Base-by-base conservation (phyloP, 2,888 invertebrate genomes). In the Rotaria magnacalcarata region DNA sequence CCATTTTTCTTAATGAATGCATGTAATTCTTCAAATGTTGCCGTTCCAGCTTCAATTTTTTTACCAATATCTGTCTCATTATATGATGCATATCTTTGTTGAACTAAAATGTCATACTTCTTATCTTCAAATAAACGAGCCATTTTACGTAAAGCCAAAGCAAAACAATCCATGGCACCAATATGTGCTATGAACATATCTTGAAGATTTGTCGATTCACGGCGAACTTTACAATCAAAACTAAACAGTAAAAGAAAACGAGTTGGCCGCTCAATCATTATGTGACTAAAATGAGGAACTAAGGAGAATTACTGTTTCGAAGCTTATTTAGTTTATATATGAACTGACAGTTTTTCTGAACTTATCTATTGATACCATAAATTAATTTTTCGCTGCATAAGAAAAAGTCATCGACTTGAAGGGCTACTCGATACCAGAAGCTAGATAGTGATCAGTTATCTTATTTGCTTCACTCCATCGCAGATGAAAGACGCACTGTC, bases 131-230 rank as follows among this genome's bases (percentile, higher is more conserved):
- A 89, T 24, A 94, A 90, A 84, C 90, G 91, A 87, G 92, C 92
- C 0, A 93, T 93, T 86, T 91, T 89, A 24, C 93, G 90, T 75
- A 94, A 90, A 0, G 92, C 93, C 86, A 92, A 91, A 0, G 93
- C 94, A 85, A 92, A 90, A 0, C 92, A 91, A 89, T 94, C 94
- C 88, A 93, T 92, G 84, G 92, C 92, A 86, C 92, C 92, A 34
- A 93, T 91, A 89, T 93, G 92, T 0, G 91, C 89, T 5, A 92
- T 91, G 85, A 93, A 91, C 88, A 93, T 89, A 88, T 93, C 94
- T 74, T 92, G 91, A 2, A 92, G 88, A 87, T 93, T 93, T 2
- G 91, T 91, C 14, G 92, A 92, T 88, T 92, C 92, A 0, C 93
- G 90, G 0, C 93, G 91, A 1, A 92, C 91, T n/a, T 90, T 90